These are phyloP conservation scores for Zoanthus solanderi DNA, from an alignment of 92 coral and sea anemone species.

Conservation along the genomic window DNA sequence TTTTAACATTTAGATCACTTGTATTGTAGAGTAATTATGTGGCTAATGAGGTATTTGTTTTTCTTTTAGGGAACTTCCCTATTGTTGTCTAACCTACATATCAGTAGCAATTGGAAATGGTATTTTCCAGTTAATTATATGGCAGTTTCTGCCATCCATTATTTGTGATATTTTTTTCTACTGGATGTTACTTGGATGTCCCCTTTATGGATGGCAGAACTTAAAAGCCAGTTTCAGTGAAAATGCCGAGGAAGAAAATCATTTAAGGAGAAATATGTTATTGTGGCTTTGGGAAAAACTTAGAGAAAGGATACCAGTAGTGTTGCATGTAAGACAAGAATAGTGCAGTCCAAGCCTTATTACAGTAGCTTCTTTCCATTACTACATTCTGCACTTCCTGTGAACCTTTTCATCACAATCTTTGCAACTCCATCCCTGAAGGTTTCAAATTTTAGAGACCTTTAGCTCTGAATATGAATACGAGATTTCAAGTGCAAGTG, in stretches of 20 bases:
- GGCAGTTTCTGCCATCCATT: conserved; percentile 76
- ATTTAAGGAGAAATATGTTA: conserved; percentile 35
- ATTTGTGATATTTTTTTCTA: conserved; percentile 81
- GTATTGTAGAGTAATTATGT: background rate
- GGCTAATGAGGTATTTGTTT: background rate
- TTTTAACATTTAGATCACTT: no score
- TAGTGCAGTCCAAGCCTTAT: background rate
- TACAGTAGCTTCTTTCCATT: no score
- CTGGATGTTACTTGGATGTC: conserved; percentile 83
- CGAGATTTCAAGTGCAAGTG: no score
- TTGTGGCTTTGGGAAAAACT: conserved; percentile 80
- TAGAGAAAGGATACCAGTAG: conserved; percentile 38
- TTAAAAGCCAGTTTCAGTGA: conserved; percentile 64
- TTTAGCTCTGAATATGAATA: no score
- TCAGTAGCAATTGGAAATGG: conserved; percentile 71
- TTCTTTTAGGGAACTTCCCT: conserved; percentile 69
- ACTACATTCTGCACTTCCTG: no score
- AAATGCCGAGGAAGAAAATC: conserved; percentile 46
- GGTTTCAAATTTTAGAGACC: no score
- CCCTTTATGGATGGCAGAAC: conserved; percentile 83
- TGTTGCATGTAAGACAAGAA: conserved; percentile 18
- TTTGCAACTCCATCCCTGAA: no score
- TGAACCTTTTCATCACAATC: no score
- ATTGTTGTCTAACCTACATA: conserved; percentile 23
- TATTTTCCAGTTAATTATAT: conserved; percentile 65